Evolutionary conservation across 2,888 invertebrate genomes (phyloP), one percentile per base, ranked within the genome.

Genomic region (Thumatha senex): DNA sequence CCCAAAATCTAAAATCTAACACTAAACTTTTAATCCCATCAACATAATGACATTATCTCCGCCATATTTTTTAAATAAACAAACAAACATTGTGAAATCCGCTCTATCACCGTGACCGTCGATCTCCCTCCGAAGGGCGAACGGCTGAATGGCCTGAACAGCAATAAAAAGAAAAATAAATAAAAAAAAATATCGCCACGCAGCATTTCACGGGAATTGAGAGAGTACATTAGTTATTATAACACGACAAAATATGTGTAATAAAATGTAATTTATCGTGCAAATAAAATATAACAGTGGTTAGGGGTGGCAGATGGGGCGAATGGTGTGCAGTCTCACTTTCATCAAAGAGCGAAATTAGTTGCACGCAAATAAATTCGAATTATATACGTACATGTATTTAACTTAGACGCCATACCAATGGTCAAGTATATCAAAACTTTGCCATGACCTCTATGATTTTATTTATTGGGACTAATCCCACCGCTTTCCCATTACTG

Each of bases 171-270:
- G 64, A 58, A 70, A 78, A 76, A 84, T 81, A 89, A 88, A 86
- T 82, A 89, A 88, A 78, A 84, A 78, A 84, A 84, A 80, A 77
- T 74, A 76, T 78, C 83, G 86, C 84, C 79, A 83, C 82, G 86
- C 76, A 74, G 83, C 86, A 88, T 90, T 87, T 89, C 91, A 89
- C 80, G 84, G 82, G 86, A 86, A 88, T 87, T 87, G 88, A 85
- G 87, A 86, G 88, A 86, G 85, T 92, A 89, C 92, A 92, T 92
- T 92, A 92, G 91, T 92, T 92, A 91, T 92, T 90, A 91, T 92
- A 92, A 89, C 92, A 90, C 92, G 89, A 91, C 92, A 92, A 92
- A 92, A 92, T 92, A 92, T 92, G 90, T 91, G 92, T 88, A 92
- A 92, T 92, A 92, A 92, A 92, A 92, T 67, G 84, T 89, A 84